These are phyloP conservation scores for Mantis religiosa DNA, from an alignment of 2,888 invertebrate species.

Conservation along the genomic window DNA sequence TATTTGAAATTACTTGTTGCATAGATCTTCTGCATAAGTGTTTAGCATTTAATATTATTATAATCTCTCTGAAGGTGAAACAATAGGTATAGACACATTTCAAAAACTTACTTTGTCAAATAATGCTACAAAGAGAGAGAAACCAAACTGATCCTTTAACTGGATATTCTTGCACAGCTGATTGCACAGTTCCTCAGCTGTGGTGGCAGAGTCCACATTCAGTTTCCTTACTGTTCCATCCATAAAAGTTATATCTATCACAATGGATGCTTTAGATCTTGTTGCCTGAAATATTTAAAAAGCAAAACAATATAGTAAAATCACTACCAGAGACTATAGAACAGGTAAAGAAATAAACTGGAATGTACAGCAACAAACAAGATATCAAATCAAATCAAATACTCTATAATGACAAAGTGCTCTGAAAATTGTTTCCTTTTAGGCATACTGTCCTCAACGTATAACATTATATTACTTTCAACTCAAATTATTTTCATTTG, in stretches of 20 bases:
- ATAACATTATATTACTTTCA: too few relatives aligned
- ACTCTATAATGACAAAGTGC: too few relatives aligned
- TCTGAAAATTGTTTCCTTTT: too few relatives aligned
- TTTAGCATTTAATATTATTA: too few relatives aligned
- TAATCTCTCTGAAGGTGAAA: too few relatives aligned
- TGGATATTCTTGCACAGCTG: slow-evolving; percentile 73
- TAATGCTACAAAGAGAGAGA: slow-evolving; percentile 85
- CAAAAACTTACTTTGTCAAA: slow-evolving; percentile 66
- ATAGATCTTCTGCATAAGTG: too few relatives aligned
- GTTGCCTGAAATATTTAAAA: slow-evolving; percentile 46
- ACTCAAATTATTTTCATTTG: too few relatives aligned
- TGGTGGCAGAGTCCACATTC: slow-evolving; percentile 88
- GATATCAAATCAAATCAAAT: too few relatives aligned
- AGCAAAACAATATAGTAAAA: background rate
- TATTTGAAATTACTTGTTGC: background rate
- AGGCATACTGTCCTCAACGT: too few relatives aligned
- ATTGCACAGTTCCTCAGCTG: slow-evolving; percentile 78
- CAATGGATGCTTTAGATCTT: slow-evolving; percentile 25
- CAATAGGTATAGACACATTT: background rate
- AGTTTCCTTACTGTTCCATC: slow-evolving; percentile 77
- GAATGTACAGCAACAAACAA: too few relatives aligned
- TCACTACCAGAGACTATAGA: too few relatives aligned
- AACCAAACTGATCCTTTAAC: slow-evolving; percentile 80
- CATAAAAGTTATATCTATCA: slow-evolving; percentile 78
- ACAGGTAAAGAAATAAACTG: too few relatives aligned